Evolutionary conservation across 1,140 invertebrate genomes (phyloP).

Genomic region (Parapsyche elsis): DNA sequence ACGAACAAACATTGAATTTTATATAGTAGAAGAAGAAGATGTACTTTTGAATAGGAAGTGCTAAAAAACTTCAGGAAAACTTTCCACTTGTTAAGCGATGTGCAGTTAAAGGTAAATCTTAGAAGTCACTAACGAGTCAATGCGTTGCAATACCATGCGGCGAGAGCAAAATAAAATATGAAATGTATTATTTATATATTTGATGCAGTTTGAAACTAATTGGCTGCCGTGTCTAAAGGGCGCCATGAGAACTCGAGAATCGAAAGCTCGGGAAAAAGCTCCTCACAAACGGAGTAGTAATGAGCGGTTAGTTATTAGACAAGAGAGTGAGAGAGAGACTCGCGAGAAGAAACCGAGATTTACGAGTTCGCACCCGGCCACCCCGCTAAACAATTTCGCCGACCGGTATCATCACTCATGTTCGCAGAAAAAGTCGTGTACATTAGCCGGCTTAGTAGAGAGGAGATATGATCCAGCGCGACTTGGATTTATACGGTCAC

Average conservation of each 20-base stretch:
- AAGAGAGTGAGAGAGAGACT: not conserved
- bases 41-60: no score
- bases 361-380: conserved; percentile 9
- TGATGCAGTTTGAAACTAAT: not conserved
- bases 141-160: no score
- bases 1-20: no score
- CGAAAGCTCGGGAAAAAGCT: conserved; percentile 10
- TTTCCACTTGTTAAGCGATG: no score
- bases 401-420: conserved; percentile 20
- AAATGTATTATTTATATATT: no score
- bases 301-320: conserved; percentile 22
- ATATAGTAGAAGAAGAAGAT: no score
- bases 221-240: conserved; percentile 9
- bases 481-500: conserved; percentile 48
- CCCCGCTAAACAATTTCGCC: not conserved
- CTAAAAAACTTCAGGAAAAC: no score
- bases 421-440: not conserved
- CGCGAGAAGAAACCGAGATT: not conserved
- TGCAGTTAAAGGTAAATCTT: no score
- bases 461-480: conserved; percentile 15
- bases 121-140: no score
- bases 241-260: conserved; percentile 13
- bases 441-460: not conserved
- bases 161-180: no score
- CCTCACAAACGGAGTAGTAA: conserved; percentile 9